phyloP scores from a whole-genome alignment of 2,797 vertebrate genomes.

The Prunella strophiata region DNA sequence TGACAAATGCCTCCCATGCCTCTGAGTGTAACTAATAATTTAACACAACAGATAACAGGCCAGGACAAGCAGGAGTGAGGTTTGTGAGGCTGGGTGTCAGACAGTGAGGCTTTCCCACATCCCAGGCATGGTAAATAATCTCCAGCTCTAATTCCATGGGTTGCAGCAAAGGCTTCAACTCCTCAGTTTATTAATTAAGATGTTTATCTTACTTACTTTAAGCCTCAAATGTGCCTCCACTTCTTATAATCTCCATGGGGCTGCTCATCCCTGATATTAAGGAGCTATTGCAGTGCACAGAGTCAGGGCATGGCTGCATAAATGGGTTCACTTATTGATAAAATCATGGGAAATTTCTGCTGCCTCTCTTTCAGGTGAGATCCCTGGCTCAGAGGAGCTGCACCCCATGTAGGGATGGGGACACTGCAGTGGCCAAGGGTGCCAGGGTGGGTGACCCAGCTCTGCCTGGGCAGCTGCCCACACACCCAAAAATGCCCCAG shows the following conservation, averaged over 20 bases:
- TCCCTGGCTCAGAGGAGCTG: background rate
- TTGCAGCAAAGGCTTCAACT: background rate
- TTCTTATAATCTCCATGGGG: background rate
- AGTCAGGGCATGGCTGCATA: background rate
- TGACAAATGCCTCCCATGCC: constrained; percentile 10
- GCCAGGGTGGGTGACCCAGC: background rate
- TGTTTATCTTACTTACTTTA: background rate
- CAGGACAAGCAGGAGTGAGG: background rate
- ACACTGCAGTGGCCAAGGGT: rapidly evolving
- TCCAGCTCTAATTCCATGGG: background rate
- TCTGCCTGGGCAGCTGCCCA: background rate
- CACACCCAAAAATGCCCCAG: background rate
- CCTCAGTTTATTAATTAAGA: background rate
- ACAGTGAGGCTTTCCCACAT: background rate
- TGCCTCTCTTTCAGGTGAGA: background rate
- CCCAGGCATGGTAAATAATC: background rate
- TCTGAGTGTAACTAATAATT: background rate
- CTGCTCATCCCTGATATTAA: background rate
- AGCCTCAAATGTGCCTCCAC: background rate
- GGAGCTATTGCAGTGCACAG: background rate
- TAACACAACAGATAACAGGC: background rate
- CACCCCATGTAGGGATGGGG: background rate
- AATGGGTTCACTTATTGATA: background rate
- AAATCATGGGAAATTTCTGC: background rate
- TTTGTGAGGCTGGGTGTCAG: background rate